Conservation (phyloP, 2,797 vertebrate genomes). For the Eurystomus glaucurus region DNA sequence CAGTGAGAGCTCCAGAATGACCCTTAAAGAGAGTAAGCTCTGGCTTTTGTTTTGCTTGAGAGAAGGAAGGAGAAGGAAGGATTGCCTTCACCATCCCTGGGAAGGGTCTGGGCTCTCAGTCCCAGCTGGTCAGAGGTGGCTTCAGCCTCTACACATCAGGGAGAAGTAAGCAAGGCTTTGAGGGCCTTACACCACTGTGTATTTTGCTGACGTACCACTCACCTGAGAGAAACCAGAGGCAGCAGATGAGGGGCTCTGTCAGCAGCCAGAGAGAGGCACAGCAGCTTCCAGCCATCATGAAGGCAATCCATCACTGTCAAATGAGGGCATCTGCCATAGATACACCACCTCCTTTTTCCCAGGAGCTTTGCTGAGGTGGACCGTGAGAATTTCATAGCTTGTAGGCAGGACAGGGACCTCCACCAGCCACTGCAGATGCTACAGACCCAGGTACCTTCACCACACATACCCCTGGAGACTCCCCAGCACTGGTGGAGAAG, state of each 20-base stretch:
- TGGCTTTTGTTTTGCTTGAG: not conserved
- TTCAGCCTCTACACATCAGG: not conserved
- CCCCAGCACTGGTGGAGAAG: not conserved
- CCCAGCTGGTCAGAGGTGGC: not conserved
- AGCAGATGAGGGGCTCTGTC: not conserved
- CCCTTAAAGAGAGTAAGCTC: not conserved
- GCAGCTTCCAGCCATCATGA: no score
- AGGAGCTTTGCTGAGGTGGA: not conserved
- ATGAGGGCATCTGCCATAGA: not conserved
- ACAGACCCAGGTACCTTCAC: not conserved
- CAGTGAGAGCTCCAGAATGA: not conserved
- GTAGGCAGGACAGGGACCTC: not conserved
- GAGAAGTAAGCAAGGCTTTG: not conserved
- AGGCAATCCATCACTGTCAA: not conserved
- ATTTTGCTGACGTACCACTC: not conserved
- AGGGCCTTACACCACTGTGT: not conserved
- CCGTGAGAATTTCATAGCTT: not conserved
- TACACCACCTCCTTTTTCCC: not conserved
- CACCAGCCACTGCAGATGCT: not conserved
- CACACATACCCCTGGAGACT: not conserved
- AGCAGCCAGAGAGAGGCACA: not conserved
- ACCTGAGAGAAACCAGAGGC: not conserved
- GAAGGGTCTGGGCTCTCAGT: not conserved
- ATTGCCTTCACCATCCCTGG: not conserved
- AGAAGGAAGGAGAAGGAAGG: not conserved